Percentiles rank a stretch among this genome's conserved stretches.
Conservation (phyloP, 1,140 invertebrate species). For the Drosophila saltans region DNA sequence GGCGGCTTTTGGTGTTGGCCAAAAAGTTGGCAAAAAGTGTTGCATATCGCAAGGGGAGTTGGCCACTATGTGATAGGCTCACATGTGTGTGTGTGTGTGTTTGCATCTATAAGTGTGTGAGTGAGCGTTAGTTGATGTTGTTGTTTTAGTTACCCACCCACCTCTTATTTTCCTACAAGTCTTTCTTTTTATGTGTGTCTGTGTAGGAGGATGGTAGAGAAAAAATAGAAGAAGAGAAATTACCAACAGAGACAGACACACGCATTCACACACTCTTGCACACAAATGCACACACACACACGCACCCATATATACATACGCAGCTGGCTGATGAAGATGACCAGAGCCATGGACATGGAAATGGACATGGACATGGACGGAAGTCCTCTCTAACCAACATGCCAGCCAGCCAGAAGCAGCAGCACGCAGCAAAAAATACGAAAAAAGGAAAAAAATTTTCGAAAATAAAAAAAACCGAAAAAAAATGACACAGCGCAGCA, state of each 20-base stretch:
- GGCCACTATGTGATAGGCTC: slow-evolving; percentile 67
- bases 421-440: slow-evolving; percentile 71
- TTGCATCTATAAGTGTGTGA: slow-evolving; percentile 30
- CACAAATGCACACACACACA: slow-evolving; percentile 43
- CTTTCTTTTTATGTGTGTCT: slow-evolving; percentile 42
- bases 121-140: slow-evolving; percentile 52
- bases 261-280: slow-evolving; percentile 18
- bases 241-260: slow-evolving; percentile 32
- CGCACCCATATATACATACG: slow-evolving; percentile 21
- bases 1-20: slow-evolving; percentile 68
- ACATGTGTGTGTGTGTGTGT: slow-evolving; percentile 30
- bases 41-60: slow-evolving; percentile 78
- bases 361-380: slow-evolving; percentile 58
- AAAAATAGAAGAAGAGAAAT: slow-evolving; percentile 39
- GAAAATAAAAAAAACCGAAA: slow-evolving; percentile 37
- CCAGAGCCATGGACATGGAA: slow-evolving; percentile 57
- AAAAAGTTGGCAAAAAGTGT: slow-evolving; percentile 54
- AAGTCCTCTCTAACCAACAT: slow-evolving; percentile 77
- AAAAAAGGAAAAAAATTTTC: slow-evolving; percentile 55
- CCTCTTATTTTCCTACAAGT: not conserved
- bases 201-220: slow-evolving; percentile 69
- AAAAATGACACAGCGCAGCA: slow-evolving; percentile 66
- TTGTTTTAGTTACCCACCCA: slow-evolving; percentile 48
- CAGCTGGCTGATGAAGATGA: slow-evolving; percentile 77
- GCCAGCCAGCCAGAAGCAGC: slow-evolving; percentile 42